Evolutionary conservation across 2,888 invertebrate species (phyloP).

Genomic region (Gnatocerus cornutus): DNA sequence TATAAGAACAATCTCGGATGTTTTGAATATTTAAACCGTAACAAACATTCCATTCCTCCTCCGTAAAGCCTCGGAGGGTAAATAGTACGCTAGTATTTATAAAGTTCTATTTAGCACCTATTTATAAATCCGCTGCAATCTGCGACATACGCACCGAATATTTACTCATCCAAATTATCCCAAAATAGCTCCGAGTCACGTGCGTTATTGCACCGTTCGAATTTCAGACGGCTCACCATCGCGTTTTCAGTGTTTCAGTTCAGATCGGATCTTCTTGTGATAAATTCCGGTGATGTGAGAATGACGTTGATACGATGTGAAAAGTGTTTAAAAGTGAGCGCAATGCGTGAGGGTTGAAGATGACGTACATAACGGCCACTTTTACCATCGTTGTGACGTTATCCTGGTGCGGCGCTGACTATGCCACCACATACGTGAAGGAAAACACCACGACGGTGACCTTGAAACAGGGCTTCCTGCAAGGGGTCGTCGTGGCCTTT

Average conservation of each 20-base stretch:
- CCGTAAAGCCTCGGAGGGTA: constrained; percentile 35
- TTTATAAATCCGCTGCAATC: constrained; percentile 61
- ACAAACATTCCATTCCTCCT: constrained; percentile 21
- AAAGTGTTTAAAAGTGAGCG: background rate
- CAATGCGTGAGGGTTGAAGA: constrained; percentile 15
- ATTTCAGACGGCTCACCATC: constrained; percentile 54
- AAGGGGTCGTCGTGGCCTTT: constrained; percentile 78
- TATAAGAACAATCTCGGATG: constrained; percentile 14
- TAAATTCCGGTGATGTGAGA: constrained; percentile 21
- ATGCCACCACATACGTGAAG: constrained; percentile 46
- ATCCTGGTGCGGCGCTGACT: constrained; percentile 25
- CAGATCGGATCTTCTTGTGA: constrained; percentile 51
- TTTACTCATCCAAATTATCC: constrained; percentile 62
- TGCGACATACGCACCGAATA: constrained; percentile 64
- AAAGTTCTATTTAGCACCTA: constrained; percentile 64
- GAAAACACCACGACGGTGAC: constrained; percentile 62
- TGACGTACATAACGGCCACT: constrained; percentile 44
- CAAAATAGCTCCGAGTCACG: constrained; percentile 64
- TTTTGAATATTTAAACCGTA: constrained; percentile 23
- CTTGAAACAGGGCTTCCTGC: constrained; percentile 80
- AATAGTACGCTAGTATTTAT: constrained; percentile 52
- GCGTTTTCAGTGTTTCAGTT: constrained; percentile 58
- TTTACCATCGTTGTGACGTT: constrained; percentile 37
- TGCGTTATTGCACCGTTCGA: constrained; percentile 57
- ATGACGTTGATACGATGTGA: constrained; percentile 21